Evolutionary conservation across 2,888 invertebrate genomes (phyloP), one percentile per base, ranked within the genome.

Genomic region (Nomada fucata): DNA sequence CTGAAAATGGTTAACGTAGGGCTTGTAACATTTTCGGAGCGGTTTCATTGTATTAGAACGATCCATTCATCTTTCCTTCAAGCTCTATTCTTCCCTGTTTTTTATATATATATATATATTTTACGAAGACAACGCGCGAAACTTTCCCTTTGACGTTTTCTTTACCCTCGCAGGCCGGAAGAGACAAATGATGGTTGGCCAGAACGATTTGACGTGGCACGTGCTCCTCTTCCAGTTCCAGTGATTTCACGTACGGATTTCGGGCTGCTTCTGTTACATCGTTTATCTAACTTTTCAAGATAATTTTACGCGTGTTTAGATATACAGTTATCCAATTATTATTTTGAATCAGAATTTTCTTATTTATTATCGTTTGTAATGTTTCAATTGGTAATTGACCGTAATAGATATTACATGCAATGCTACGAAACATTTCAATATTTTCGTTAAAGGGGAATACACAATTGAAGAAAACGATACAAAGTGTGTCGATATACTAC

Each of bases 31-130:
- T 81, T 81, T 83, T 85, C 71, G 61, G 82, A 80, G 72, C 73
- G 82, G 84, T 90, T 91, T 91, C 90, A 90, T 92, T 91, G 90
- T 89, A 90, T 91, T 88, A 89, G 82, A 64, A 74, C 82, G 74
- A 79, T 86, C 88, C 91, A 91, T 92, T 89, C 87, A 88, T 92
- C 91, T 92, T 89, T 76, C 81, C 75, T 87, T 86, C 84, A 83
- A 50, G 15, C 26, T 29, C 13, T 50, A 36, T 36, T 36, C 36
- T 23, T 64, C 10, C 11, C 10, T n/a, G 59, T 20, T 9, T 60
- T n/a, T 23, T 2, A n/a, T n/a, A n/a, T 26, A 2, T 88, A 36
- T 20, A 1, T 18, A 4, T 7, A 47, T 29, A 86, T 86, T 85
- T 85, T 59, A n/a, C 47, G 13, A 71, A 57, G 59, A 59, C 36